Evolutionary conservation across 35 echinoderm and acorn worm species (phyloP), one percentile per base, ranked within the genome.

Genomic region (Apostichopus californicus): DNA sequence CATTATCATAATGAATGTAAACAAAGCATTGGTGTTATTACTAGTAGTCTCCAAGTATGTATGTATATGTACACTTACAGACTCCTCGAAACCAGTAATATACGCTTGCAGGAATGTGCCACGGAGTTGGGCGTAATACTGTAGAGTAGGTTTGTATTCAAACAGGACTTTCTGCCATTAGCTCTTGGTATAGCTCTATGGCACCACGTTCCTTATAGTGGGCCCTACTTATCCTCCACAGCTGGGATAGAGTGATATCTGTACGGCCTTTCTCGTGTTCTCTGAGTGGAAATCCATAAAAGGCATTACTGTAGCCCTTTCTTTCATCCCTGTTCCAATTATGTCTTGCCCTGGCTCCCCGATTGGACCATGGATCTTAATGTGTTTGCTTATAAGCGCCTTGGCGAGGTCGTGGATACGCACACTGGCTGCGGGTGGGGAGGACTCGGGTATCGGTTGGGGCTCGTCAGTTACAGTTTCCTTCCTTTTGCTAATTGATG

Each of bases 301-400:
- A 55, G 25, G 10, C 21, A 86, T 46, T 12, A 17, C 71, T 10
- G 46, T n/a, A n/a, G n/a, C 54, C n/a, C 55, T 86, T 28, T 28
- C 26, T 28, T 28, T 28, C 0, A 28, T 28, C 26, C 1, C 26
- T 22, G 80, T 72, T 9, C 85, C 5, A 24, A 66, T 66, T 21
- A 86, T 80, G 46, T 71, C 54, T 70, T 92, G 91, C 13, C 91
- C 91, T 23, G 91, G 81, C 28, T 92, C 79, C 13, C 91, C 91
- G 5, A 92, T 86, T 23, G 85, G 79, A 13, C 91, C 79, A 5
- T 53, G 6, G 57, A 92, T 92, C 81, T 23, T 63, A 63, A 92
- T 75, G 1, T 86, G 23, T 54, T 86, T 86, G 18, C 21, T 85
- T 5, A 18, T 64, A 13, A 87, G 5, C 24, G 46, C 53, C 3